These are phyloP conservation scores for Caenorhabditis briggsae DNA, from an alignment of 1,140 invertebrate species.

Conservation along the genomic window DNA sequence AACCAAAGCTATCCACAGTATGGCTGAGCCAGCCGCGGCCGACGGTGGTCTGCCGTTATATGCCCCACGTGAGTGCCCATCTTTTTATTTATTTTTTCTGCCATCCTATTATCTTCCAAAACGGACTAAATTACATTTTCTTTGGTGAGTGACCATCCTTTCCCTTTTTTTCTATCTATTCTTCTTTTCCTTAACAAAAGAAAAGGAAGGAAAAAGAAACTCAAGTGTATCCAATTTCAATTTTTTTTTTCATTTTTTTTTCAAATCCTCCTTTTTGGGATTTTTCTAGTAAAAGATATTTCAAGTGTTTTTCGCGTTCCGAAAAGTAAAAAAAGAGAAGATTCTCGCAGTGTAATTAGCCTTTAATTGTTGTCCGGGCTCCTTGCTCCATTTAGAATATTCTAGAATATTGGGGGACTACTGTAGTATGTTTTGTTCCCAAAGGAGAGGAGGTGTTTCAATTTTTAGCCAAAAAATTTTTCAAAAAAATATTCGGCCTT, in stretches of 20 bases:
- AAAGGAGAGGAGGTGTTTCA: too few species aligned
- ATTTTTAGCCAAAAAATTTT: too few species aligned
- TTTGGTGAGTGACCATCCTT: slow-evolving; percentile 7
- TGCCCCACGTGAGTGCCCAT: neutral
- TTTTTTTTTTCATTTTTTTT: neutral
- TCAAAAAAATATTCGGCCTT: too few species aligned
- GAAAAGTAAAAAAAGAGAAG: neutral
- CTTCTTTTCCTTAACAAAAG: neutral
- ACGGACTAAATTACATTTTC: slow-evolving; percentile 48
- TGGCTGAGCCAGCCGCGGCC: too few species aligned
- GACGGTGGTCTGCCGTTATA: too few species aligned
- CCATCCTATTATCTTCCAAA: neutral
- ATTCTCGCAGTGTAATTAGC: neutral
- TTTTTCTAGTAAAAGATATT: neutral
- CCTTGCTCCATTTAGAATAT: neutral
- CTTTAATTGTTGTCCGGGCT: neutral
- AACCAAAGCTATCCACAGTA: too few species aligned
- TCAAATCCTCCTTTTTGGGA: neutral
- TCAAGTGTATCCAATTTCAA: slow-evolving; percentile 53
- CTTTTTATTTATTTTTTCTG: neutral
- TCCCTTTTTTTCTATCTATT: neutral
- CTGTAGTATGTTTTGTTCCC: too few species aligned
- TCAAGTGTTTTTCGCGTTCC: neutral
- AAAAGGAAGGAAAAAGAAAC: neutral
- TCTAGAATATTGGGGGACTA: neutral